These are phyloP conservation scores for Meganola albula DNA, from an alignment of 2,888 invertebrate genomes.

Conservation along the genomic window DNA sequence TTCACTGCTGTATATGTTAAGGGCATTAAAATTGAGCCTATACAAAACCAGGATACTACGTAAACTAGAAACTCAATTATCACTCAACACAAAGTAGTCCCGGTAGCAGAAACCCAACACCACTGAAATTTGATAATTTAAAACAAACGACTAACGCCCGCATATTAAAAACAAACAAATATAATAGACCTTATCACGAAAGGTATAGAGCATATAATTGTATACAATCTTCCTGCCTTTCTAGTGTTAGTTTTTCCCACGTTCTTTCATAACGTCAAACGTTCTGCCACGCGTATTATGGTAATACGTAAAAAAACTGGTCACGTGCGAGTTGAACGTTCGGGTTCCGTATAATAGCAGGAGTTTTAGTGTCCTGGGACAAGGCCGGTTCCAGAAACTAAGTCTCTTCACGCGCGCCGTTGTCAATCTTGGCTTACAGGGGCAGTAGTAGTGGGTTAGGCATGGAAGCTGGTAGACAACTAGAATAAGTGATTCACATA, in stretches of 20 bases:
- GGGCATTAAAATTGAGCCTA: too few species aligned
- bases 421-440: too few species aligned
- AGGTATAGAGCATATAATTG: slow-evolving; percentile 17
- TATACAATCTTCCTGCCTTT: neutral
- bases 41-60: too few species aligned
- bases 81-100: slow-evolving; percentile 33
- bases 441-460: too few species aligned
- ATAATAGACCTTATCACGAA: slow-evolving; percentile 6
- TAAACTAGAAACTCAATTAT: slow-evolving; percentile 29
- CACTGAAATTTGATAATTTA: slow-evolving; percentile 43
- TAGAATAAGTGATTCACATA: too few species aligned
- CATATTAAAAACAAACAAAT: slow-evolving; percentile 25
- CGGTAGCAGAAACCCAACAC: slow-evolving; percentile 38
- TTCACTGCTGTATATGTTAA: too few species aligned
- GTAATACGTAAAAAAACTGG: slow-evolving; percentile 61
- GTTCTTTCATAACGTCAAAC: slow-evolving; percentile 58
- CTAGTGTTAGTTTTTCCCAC: slow-evolving; percentile 57
- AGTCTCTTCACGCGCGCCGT: too few species aligned
- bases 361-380: too few species aligned
- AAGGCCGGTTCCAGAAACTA: too few species aligned
- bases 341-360: too few species aligned
- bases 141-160: slow-evolving; percentile 40
- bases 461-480: too few species aligned
- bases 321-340: too few species aligned
- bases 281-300: slow-evolving; percentile 57